Percentiles rank a stretch among this genome's conserved stretches.
phyloP scores from a whole-genome alignment of 2,888 invertebrate genomes.

The Philereme transversata region DNA sequence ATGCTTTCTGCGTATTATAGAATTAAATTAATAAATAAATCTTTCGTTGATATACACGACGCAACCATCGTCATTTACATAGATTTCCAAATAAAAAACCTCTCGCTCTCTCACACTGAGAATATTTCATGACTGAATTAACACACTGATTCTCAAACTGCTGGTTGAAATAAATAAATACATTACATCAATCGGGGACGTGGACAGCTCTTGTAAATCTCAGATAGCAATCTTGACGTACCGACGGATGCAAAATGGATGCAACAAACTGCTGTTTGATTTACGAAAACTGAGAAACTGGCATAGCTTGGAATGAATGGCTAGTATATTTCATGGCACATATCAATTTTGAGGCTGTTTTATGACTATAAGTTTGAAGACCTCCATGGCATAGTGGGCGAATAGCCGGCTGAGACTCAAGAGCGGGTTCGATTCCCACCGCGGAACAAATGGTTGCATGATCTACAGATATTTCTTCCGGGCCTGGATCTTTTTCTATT shows the following conservation, averaged over 20 bases:
- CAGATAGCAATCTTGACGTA: slow-evolving; percentile 83
- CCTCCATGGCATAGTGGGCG: too few relatives aligned
- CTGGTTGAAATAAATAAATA: slow-evolving; percentile 61
- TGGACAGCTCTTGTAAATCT: slow-evolving; percentile 82
- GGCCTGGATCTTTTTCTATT: too few relatives aligned
- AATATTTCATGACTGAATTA: slow-evolving; percentile 32
- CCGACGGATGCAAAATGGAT: slow-evolving; percentile 82
- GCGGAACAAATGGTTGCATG: too few relatives aligned
- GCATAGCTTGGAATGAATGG: slow-evolving; percentile 35
- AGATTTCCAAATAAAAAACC: not conserved
- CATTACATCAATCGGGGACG: slow-evolving; percentile 65
- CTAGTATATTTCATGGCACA: not conserved
- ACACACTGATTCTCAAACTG: slow-evolving; percentile 33
- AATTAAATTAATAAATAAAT: too few relatives aligned
- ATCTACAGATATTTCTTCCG: too few relatives aligned
- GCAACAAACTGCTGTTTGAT: slow-evolving; percentile 65
- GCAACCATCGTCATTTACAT: not conserved
- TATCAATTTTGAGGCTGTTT: too few relatives aligned
- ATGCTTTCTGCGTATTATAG: too few relatives aligned
- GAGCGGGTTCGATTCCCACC: too few relatives aligned
- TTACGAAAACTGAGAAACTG: slow-evolving; percentile 66
- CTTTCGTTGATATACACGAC: too few relatives aligned
- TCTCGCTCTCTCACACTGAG: not conserved
- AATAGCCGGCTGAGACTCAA: too few relatives aligned
- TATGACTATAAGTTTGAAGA: too few relatives aligned